Percentiles rank a stretch among this genome's conserved stretches.
These are phyloP conservation scores for Leucopsar rothschildi DNA, from an alignment of 2,113 vertebrate genomes.

Conservation along the genomic window DNA sequence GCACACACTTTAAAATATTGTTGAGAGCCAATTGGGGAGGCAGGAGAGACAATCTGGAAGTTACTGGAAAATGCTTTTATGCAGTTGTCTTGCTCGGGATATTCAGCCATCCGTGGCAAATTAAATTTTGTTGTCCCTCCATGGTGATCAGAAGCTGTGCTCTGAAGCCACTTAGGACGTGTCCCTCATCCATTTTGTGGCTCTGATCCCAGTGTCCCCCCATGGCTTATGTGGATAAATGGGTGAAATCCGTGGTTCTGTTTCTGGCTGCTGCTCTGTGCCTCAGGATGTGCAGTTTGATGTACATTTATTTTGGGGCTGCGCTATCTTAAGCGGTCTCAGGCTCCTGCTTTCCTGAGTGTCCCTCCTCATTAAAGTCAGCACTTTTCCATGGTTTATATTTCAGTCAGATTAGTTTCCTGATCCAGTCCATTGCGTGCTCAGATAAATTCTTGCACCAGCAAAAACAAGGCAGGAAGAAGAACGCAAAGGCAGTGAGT, in stretches of 20 bases:
- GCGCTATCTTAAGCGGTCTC: neutral
- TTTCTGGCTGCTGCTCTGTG: neutral
- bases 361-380: constrained; percentile 6
- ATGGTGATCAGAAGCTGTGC: neutral
- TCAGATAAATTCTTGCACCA: constrained; percentile 29
- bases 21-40: neutral
- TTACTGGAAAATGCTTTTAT: neutral
- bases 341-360: neutral
- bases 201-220: neutral
- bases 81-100: neutral
- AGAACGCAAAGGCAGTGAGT: neutral
- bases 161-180: neutral
- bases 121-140: neutral
- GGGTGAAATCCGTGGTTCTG: neutral
- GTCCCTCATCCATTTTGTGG: neutral
- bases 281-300: neutral
- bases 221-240: neutral
- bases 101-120: neutral
- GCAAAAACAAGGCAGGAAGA: constrained; percentile 16
- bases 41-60: neutral
- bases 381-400: constrained; percentile 34
- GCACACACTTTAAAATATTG: neutral
- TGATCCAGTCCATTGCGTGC: constrained; percentile 32
- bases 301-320: neutral
- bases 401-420: constrained; percentile 30